These are phyloP conservation scores for Scortum barcoo DNA, from an alignment of 2,113 vertebrate species.

Conservation along the genomic window DNA sequence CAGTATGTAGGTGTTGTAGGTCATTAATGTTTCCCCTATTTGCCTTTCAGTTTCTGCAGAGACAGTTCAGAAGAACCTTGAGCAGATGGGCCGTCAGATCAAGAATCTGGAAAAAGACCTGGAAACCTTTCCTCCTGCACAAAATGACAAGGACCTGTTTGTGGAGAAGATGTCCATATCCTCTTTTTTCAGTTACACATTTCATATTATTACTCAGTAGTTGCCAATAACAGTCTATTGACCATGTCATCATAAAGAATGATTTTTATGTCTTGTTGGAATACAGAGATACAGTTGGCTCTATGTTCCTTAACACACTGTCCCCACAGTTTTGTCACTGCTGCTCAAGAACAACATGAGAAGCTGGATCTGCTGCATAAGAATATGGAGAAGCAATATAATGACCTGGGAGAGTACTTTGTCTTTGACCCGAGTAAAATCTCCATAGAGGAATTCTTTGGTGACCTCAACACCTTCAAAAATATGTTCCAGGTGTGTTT, in stretches of 20 bases:
- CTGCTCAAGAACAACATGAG: conserved; percentile 85
- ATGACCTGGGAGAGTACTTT: conserved; percentile 85
- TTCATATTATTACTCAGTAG: background rate
- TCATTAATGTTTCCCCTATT: background rate
- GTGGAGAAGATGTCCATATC: conserved; percentile 90
- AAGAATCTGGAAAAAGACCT: conserved; percentile 84
- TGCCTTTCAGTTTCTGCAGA: conserved; percentile 85
- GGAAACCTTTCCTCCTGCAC: conserved; percentile 86
- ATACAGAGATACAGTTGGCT: background rate
- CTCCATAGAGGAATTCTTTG: conserved; percentile 88
- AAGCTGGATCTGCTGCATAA: conserved; percentile 88
- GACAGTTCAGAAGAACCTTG: conserved; percentile 89
- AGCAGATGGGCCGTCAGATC: conserved; percentile 88
- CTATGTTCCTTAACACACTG: conserved; percentile 80
- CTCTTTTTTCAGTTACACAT: conserved; percentile 64
- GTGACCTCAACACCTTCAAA: conserved; percentile 89
- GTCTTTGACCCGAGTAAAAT: conserved; percentile 89
- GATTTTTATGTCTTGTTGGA: background rate
- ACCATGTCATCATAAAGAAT: background rate
- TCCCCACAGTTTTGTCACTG: conserved; percentile 85
- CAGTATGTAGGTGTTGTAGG: background rate
- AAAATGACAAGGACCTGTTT: conserved; percentile 87
- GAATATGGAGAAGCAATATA: conserved; percentile 89
- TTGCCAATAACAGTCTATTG: background rate
- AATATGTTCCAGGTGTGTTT: conserved; percentile 89